phyloP scores from a whole-genome alignment of 1,140 invertebrate species.

The Drosophila bipectinata region DNA sequence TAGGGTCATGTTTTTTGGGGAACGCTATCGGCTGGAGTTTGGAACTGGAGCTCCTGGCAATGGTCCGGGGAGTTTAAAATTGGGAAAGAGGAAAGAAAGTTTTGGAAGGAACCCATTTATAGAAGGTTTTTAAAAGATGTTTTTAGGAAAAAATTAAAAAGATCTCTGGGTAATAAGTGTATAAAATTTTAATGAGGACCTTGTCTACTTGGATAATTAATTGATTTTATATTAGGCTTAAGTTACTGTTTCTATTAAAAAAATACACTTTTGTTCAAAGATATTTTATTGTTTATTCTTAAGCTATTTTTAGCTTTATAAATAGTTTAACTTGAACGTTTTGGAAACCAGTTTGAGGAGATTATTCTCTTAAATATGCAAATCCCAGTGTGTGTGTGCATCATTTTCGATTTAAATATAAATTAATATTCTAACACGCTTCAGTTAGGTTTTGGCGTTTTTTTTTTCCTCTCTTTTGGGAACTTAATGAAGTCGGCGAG shows the following conservation, averaged over 20 bases:
- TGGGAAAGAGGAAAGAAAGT: constrained; percentile 23
- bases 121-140: background rate
- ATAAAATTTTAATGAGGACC: constrained; percentile 20
- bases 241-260: no score
- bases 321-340: constrained; percentile 23
- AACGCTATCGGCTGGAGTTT: constrained; percentile 30
- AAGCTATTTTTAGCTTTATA: constrained; percentile 9
- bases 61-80: constrained; percentile 45
- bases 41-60: constrained; percentile 2
- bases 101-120: constrained; percentile 4
- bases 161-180: constrained; percentile 7
- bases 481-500: constrained; percentile 64
- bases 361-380: constrained; percentile 46
- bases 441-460: constrained; percentile 18
- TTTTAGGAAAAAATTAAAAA: background rate
- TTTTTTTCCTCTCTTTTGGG: constrained; percentile 22
- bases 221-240: background rate
- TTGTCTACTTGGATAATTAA: background rate
- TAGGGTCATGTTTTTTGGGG: constrained; percentile 38
- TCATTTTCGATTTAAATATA: constrained; percentile 75
- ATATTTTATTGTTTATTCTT: background rate
- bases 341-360: constrained; percentile 17
- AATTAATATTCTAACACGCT: constrained; percentile 76
- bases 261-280: no score
- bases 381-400: constrained; percentile 45